Evolutionary conservation across 2,888 invertebrate genomes (phyloP), one percentile per base, ranked within the genome.

Genomic region (Synanthedon vespiformis): DNA sequence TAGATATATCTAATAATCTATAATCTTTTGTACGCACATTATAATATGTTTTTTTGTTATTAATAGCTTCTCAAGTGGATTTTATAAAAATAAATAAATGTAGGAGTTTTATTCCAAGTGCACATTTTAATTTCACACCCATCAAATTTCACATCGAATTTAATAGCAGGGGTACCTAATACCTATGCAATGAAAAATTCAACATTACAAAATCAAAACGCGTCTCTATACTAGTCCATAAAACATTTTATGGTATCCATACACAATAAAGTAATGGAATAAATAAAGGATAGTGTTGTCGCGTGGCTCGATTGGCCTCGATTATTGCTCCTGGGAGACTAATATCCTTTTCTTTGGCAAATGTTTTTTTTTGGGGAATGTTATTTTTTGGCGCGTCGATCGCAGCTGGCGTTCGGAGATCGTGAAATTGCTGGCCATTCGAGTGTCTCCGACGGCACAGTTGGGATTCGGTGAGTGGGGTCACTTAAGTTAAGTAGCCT

Each of bases 311-410:
- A 88, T 88, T 86, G 87, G 80, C 78, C 82, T 86, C 83, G 86
- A 88, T 86, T 82, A 88, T 84, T 66, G 85, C 74, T 64, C 88
- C 88, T 67, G 72, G 74, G 88, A 87, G 88, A 88, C 80, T 85
- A 86, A 88, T 88, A 88, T 82, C 77, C 82, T 70, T 80, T 82
- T 82, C 82, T 81, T 83, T 81, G 67, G 74, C 72, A 77, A 83
- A 82, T 82, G 84, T 81, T 81, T 83, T 22, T 83, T 22, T 77
- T 81, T 74, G 74, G 80, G 75, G 74, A 74, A 78, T 80, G 80
- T 82, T 80, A 83, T 85, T 84, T 86, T 86, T 83, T 77, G 76
- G 77, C 73, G 75, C 80, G 80, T 80, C 78, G 80, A 83, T 74
- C 84, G 77, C 86, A 86, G 82, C 73, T 86, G 86, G 82, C 71